phyloP scores from a whole-genome alignment of 2,888 invertebrate species.

The Nemotelus pantherinus region DNA sequence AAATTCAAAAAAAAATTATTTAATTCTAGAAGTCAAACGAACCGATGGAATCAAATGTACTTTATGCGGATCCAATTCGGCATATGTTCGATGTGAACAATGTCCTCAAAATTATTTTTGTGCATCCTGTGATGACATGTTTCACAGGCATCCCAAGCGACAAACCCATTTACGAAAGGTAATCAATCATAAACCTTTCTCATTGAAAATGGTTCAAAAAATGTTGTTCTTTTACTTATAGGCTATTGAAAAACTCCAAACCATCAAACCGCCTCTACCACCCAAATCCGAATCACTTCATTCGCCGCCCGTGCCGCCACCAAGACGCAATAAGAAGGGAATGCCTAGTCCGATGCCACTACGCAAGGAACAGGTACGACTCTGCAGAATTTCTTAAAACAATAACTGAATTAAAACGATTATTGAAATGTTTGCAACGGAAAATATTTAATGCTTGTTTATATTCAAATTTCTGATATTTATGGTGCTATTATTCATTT shows the following conservation, averaged over 20 bases:
- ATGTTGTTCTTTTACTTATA: conserved; percentile 48
- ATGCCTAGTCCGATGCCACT: conserved; percentile 66
- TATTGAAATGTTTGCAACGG: conserved; percentile 45
- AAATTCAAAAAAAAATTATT: not conserved
- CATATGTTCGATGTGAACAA: conserved; percentile 83
- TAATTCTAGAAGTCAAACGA: conserved; percentile 43
- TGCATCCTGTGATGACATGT: conserved; percentile 92
- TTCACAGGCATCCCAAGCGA: conserved; percentile 90
- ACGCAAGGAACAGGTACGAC: conserved; percentile 65
- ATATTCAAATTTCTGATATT: no score
- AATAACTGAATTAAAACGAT: conserved; percentile 39
- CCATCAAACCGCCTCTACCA: conserved; percentile 71
- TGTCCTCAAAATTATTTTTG: conserved; percentile 87
- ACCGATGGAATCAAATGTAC: conserved; percentile 77
- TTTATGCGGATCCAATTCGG: conserved; percentile 83
- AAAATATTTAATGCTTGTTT: conserved; percentile 44
- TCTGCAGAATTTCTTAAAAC: conserved; percentile 64
- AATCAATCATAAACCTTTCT: conserved; percentile 50
- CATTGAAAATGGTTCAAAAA: not conserved
- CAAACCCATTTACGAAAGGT: conserved; percentile 83
- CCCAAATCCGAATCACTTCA: conserved; percentile 66
- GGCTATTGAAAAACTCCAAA: conserved; percentile 59
- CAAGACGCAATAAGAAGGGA: conserved; percentile 70
- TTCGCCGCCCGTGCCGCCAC: conserved; percentile 71
- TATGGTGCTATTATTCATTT: no score